Conservation (phyloP, 2,888 invertebrate species). For the Lasioglossum malachurum region DNA sequence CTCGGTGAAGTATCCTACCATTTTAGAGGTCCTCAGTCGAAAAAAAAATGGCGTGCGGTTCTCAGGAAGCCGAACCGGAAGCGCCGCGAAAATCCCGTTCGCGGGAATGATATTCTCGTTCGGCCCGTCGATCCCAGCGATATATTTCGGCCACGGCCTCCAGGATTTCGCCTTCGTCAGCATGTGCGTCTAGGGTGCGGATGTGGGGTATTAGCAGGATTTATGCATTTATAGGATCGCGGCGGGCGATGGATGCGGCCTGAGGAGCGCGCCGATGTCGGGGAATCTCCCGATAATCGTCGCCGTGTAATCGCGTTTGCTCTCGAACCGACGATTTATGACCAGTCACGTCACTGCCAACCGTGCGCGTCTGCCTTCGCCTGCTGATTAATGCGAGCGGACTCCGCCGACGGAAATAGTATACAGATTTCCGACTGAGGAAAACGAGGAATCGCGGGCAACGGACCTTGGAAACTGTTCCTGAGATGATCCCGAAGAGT, state of each 20-base stretch:
- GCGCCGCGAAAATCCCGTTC: not conserved
- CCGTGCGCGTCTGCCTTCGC: constrained; percentile 52
- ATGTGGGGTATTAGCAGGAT: constrained; percentile 32
- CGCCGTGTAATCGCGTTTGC: constrained; percentile 71
- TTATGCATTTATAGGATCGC: constrained; percentile 59
- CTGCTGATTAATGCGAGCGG: constrained; percentile 64
- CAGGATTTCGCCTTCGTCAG: constrained; percentile 52
- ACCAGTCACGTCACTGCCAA: constrained; percentile 67
- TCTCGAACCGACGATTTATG: constrained; percentile 72
- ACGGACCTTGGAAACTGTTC: not conserved
- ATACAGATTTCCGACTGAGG: constrained; percentile 31
- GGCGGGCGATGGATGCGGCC: constrained; percentile 31
- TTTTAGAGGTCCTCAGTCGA: not conserved
- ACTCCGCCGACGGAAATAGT: constrained; percentile 57
- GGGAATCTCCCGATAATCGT: constrained; percentile 70
- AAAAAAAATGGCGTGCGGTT: not conserved
- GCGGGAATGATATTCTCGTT: not conserved
- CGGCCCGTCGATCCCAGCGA: not conserved
- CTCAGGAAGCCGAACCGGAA: not conserved
- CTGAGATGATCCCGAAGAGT: not conserved
- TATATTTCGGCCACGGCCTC: constrained; percentile 23
- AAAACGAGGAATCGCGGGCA: not conserved
- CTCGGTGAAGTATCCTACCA: not conserved
- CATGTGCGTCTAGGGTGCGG: constrained; percentile 29
- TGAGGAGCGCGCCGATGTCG: constrained; percentile 48